Percentiles rank a stretch among this genome's conserved stretches.
phyloP scores from a whole-genome alignment of 2,113 vertebrate species.

The Tyrannus savana region DNA sequence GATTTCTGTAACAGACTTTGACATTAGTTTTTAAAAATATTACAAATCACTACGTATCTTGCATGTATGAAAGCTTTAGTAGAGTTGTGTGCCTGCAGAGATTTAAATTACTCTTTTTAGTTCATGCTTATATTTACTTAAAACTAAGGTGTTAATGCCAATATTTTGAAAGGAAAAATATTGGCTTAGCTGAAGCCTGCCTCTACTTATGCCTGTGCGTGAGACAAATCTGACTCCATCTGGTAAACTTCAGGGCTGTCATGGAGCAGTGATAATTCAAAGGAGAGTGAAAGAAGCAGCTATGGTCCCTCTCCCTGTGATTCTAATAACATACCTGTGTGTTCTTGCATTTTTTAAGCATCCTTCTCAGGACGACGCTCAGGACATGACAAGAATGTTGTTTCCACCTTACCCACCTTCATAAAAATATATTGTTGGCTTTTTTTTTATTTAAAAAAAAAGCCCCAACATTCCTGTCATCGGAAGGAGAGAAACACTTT shows the following conservation, averaged over 20 bases:
- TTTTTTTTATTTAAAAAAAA: background rate
- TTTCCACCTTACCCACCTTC: background rate
- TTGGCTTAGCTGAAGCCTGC: conserved; percentile 33
- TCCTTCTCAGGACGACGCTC: background rate
- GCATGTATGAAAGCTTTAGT: background rate
- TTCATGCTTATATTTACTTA: conserved; percentile 34
- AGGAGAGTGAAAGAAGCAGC: conserved; percentile 13
- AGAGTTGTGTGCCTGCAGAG: background rate
- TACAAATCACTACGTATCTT: background rate
- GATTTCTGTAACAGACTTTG: background rate
- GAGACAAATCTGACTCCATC: conserved; percentile 47
- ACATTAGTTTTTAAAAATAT: background rate
- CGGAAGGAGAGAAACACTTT: background rate
- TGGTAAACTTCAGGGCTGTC: conserved; percentile 44
- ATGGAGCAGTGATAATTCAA: conserved; percentile 39
- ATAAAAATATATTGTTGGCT: background rate
- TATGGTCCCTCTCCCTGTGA: background rate
- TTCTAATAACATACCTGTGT: background rate
- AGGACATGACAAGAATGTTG: background rate
- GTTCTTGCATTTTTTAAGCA: background rate
- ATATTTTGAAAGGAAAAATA: conserved; percentile 56
- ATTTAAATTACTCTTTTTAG: background rate
- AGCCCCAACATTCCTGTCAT: background rate
- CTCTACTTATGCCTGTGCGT: background rate
- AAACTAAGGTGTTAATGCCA: conserved; percentile 46